Base-by-base conservation (phyloP, 2,888 invertebrate species). In the Dyspetes luteomarginatus region DNA sequence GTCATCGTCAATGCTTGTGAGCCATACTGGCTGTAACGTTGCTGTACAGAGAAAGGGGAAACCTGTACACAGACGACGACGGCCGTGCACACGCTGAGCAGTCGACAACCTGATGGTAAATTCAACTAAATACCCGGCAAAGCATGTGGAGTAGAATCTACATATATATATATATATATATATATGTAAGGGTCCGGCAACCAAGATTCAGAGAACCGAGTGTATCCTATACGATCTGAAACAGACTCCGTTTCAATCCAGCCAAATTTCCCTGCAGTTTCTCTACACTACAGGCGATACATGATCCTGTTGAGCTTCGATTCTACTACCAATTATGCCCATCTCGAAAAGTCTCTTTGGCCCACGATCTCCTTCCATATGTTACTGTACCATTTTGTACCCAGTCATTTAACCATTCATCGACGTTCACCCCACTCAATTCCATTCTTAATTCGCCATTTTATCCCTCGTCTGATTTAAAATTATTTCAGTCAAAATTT, bases 1-100 rank as follows among this genome's bases (percentile, higher is more conserved):
- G 77, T 81, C n/a, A 82, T 81, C 73, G 81, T 76, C 48, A 82
- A 82, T 81, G 77, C 80, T 52, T 60, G 77, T 68, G 65, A 72
- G 75, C 71, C 55, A 69, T n/a, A 62, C 50, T 52, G 55, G 60
- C 41, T 43, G 58, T 24, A 60, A 62, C 69, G 36, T 45, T 71
- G 22, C 52, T 65, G 50, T 36, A 43, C 43, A 56, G 41, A 30
- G 56, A 68, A 43, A 60, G 52, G 43, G 62, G 22, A 28, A 15
- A 28, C 52, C 43, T 67, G 55, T 15, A 65, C 58, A 43, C 48
- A 36, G 41, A 67, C 28, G 58, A 77, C 56, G 19, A 52, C 9
- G 43, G 43, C 36, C 17, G 19, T 55, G 22, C 60, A 30, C 30
- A 68, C 48, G 56, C 58, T 55, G 60, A 55, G 48, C 72, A 36